phyloP scores from a whole-genome alignment of 2,888 invertebrate species.

The Hirudinaria manillensis region DNA sequence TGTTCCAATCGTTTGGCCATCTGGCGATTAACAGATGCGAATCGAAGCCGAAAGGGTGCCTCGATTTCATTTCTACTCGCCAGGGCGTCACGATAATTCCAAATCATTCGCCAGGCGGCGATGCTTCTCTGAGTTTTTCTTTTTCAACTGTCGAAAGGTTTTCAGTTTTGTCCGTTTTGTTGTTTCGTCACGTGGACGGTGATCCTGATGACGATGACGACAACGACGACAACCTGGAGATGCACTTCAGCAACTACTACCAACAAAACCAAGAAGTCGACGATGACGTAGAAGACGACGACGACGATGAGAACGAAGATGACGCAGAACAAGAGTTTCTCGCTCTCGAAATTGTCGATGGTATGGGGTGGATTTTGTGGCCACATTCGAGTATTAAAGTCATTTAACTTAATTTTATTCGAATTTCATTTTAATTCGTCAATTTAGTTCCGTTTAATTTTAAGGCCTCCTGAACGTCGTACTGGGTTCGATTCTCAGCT shows the following conservation, averaged over 20 bases:
- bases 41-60: background rate
- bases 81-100: background rate
- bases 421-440: too few relatives aligned
- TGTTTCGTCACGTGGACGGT: background rate
- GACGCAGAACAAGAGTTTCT: background rate
- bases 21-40: slow-evolving; percentile 13
- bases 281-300: background rate
- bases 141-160: slow-evolving; percentile 4
- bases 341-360: slow-evolving; percentile 21
- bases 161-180: background rate
- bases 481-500: background rate
- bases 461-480: background rate
- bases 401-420: too few relatives aligned
- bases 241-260: too few relatives aligned
- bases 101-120: slow-evolving; percentile 21
- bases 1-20: background rate
- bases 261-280: background rate
- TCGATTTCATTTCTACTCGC: background rate
- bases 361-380: background rate
- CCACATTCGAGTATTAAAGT: background rate
- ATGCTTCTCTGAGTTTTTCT: slow-evolving; percentile 10
- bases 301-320: background rate
- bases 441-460: background rate
- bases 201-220: too few relatives aligned
- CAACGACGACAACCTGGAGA: too few relatives aligned